Percentiles rank a stretch among this genome's conserved stretches.
Evolutionary conservation across 2,113 vertebrate genomes (phyloP).

Genomic region (Tiliqua scincoides): DNA sequence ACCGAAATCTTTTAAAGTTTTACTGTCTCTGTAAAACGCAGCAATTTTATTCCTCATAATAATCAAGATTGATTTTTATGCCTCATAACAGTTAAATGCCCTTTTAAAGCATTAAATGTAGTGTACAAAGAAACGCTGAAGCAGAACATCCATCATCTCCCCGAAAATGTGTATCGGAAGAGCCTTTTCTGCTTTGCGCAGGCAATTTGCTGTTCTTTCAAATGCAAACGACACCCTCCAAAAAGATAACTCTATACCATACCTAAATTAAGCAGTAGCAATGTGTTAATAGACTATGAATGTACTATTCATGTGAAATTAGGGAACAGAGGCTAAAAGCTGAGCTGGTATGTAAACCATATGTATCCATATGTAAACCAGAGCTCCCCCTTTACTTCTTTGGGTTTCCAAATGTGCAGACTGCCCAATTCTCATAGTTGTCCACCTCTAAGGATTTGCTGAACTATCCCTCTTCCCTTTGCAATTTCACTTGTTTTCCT

Average conservation of each 20-base stretch:
- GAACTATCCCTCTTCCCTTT: no score
- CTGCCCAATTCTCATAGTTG: no score
- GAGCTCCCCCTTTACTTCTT: no score
- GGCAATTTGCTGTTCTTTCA: not conserved
- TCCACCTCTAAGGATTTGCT: no score
- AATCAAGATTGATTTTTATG: slow-evolving; percentile 64
- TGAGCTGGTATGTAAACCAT: no score
- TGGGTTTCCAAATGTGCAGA: no score
- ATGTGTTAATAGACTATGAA: no score
- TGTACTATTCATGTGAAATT: no score
- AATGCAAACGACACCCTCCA: not conserved
- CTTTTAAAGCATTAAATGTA: slow-evolving; percentile 60
- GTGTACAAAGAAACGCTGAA: slow-evolving; percentile 43
- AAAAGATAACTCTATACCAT: not conserved
- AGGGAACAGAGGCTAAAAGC: no score
- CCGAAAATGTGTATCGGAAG: not conserved
- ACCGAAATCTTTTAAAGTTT: slow-evolving; percentile 58
- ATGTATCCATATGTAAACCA: no score
- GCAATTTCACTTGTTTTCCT: no score
- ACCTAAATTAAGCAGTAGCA: no score
- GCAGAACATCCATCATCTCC: slow-evolving; percentile 21
- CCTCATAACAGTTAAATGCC: slow-evolving; percentile 60
- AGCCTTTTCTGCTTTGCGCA: not conserved
- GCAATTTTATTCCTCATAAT: slow-evolving; percentile 68
- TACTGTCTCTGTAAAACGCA: slow-evolving; percentile 46